phyloP scores from a whole-genome alignment of 2,113 vertebrate genomes.

The Pedionomus torquatus region DNA sequence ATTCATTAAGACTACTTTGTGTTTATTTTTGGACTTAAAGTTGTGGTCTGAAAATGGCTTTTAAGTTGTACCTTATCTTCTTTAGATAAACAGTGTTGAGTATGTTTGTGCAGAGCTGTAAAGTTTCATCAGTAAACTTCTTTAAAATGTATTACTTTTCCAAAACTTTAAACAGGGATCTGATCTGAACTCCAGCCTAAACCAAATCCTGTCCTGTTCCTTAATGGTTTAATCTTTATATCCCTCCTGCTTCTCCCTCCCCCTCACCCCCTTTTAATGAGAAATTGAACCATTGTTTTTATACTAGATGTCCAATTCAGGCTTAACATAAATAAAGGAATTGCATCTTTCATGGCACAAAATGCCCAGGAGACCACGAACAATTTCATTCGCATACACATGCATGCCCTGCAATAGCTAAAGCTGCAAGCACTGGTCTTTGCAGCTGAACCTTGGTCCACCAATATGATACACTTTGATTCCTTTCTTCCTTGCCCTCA shows the following conservation, averaged over 20 bases:
- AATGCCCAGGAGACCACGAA: background rate
- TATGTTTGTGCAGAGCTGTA: background rate
- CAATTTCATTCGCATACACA: background rate
- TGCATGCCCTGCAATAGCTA: background rate
- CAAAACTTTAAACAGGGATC: background rate
- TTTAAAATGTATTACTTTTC: background rate
- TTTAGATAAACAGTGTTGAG: background rate
- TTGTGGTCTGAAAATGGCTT: background rate
- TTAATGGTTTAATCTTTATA: background rate
- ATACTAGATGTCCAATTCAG: rapidly evolving
- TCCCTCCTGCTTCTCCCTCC: background rate
- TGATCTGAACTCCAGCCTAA: background rate
- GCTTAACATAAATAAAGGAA: background rate
- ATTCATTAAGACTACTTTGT: background rate
- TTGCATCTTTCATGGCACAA: rapidly evolving
- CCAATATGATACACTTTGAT: background rate
- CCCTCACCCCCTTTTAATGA: background rate
- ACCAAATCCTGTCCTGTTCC: too few relatives aligned
- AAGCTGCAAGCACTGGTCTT: background rate
- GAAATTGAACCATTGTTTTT: background rate
- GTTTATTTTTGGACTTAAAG: background rate
- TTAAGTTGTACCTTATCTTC: background rate
- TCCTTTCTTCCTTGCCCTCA: background rate
- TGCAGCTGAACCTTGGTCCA: background rate
- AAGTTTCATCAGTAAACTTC: background rate